These are phyloP conservation scores for Barbus barbus DNA, from an alignment of 2,113 vertebrate species.

Conservation along the genomic window DNA sequence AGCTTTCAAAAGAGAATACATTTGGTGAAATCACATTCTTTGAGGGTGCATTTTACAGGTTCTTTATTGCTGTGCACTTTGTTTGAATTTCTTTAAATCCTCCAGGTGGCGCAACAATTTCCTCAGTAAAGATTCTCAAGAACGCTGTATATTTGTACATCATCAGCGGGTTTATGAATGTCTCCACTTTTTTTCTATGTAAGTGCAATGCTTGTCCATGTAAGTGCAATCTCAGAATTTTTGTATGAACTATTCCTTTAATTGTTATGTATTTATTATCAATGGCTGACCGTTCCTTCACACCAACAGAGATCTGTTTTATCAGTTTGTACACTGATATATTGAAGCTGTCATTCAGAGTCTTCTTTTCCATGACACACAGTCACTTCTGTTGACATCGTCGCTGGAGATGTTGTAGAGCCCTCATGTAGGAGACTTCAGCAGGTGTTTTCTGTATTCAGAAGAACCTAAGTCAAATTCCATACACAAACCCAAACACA, in stretches of 20 bases:
- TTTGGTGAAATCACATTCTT: background rate
- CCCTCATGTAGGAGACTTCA: constrained; percentile 42
- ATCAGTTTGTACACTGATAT: background rate
- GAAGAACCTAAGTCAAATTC: no score
- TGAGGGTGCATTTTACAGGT: no score
- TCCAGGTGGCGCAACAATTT: background rate
- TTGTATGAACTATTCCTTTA: background rate
- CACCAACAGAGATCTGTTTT: background rate
- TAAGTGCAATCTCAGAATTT: background rate
- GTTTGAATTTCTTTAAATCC: background rate
- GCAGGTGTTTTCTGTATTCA: constrained; percentile 56
- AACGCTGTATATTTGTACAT: background rate
- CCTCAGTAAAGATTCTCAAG: background rate
- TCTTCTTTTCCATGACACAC: background rate
- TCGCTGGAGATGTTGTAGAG: constrained; percentile 26
- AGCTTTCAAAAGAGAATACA: background rate
- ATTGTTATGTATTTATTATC: background rate
- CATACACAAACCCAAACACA: constrained; percentile 24
- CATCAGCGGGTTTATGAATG: background rate
- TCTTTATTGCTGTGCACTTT: no score
- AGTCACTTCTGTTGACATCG: background rate
- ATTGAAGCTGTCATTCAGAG: background rate
- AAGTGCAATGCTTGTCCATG: background rate
- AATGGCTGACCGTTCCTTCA: background rate
- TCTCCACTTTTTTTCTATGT: background rate